Percentiles rank a stretch among this genome's conserved stretches.
Conservation (phyloP, 2,113 vertebrate genomes). For the Bos javanicus region DNA sequence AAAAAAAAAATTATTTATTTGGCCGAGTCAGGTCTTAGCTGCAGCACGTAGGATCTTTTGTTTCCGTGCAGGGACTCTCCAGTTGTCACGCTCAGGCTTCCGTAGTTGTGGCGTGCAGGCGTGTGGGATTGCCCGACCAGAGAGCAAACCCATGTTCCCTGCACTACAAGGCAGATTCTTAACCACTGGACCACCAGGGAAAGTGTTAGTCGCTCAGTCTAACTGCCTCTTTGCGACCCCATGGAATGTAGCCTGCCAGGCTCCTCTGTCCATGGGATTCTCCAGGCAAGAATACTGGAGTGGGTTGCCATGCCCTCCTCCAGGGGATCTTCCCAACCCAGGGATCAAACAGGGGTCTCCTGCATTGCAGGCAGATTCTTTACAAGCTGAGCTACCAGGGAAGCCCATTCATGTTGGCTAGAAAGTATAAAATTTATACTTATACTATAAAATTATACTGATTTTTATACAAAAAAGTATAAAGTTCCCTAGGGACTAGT, state of each 20-base stretch:
- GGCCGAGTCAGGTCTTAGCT: not conserved
- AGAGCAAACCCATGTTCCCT: not conserved
- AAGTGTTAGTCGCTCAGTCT: not conserved
- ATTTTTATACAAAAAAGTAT: not conserved
- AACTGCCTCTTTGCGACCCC: not conserved
- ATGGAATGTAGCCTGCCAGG: not conserved
- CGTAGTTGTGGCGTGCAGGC: fast-evolving
- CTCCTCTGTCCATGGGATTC: not conserved
- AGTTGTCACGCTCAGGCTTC: not conserved
- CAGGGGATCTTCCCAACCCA: not conserved
- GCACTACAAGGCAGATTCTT: not conserved
- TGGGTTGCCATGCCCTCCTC: not conserved
- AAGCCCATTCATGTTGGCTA: not conserved
- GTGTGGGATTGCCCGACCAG: not conserved
- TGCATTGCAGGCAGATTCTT: not conserved
- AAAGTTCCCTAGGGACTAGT: not conserved
- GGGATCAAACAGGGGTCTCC: not conserved
- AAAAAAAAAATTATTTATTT: not conserved
- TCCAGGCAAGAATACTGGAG: not conserved
- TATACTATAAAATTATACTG: not conserved
- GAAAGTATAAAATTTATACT: not conserved
- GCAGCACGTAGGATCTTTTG: not conserved
- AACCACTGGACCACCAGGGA: not conserved
- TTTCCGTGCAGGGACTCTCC: not conserved
- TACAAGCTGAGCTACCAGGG: not conserved